Evolutionary conservation across 1,140 invertebrate genomes (phyloP).

Genomic region (Macrocentrus cingulum): DNA sequence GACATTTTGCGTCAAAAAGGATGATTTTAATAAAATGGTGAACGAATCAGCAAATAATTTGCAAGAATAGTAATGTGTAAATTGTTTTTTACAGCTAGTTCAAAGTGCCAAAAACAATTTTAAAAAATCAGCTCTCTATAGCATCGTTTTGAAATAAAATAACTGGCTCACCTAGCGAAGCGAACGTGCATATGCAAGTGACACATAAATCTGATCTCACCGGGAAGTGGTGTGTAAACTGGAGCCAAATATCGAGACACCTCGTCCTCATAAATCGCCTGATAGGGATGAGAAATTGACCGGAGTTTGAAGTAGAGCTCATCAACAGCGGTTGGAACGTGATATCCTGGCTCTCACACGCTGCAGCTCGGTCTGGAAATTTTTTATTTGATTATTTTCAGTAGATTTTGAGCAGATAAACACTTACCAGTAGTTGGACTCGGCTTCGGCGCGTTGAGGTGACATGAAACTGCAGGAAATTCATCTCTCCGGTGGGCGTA

Average conservation of each 20-base stretch:
- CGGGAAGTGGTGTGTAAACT: constrained; percentile 48
- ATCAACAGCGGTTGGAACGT: constrained; percentile 46
- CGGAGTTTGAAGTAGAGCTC: constrained; percentile 48
- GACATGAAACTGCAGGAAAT: constrained; percentile 34
- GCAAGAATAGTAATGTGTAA: too few relatives aligned
- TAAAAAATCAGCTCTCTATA: too few relatives aligned
- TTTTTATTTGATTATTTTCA: not conserved
- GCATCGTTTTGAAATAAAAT: too few relatives aligned
- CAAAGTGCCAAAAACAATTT: too few relatives aligned
- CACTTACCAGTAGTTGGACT: constrained; percentile 47
- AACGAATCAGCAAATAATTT: too few relatives aligned
- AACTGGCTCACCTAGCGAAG: too few relatives aligned
- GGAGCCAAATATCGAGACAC: constrained; percentile 47
- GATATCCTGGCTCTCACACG: constrained; percentile 48
- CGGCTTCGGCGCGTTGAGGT: constrained; percentile 36
- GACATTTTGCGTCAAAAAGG: too few relatives aligned
- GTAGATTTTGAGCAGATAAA: not conserved
- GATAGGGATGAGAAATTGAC: constrained; percentile 45
- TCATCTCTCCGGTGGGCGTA: constrained; percentile 47
- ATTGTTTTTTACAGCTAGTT: too few relatives aligned
- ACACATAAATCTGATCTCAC: constrained; percentile 43
- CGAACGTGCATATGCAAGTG: too few relatives aligned
- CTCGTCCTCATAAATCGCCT: constrained; percentile 53
- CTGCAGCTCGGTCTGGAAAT: not conserved
- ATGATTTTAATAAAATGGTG: too few relatives aligned